These are phyloP conservation scores for Siderastrea siderea DNA, from an alignment of 92 coral and sea anemone genomes.

Conservation along the genomic window DNA sequence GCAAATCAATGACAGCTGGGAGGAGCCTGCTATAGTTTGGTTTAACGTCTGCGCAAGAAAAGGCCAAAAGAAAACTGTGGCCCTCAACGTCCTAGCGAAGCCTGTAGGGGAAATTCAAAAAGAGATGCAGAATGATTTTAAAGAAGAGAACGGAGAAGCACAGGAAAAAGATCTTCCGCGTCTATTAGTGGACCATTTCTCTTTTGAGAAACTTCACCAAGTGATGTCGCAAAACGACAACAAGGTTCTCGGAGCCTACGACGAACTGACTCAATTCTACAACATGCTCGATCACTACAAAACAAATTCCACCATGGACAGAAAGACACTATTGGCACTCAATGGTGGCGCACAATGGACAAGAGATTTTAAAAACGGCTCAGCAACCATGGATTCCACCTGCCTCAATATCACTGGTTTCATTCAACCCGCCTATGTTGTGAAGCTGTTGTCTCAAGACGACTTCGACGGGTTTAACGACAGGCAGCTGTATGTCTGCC, in stretches of 20 bases:
- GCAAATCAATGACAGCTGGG: constrained; percentile 50
- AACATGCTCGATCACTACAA: constrained; percentile 71
- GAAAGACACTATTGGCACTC: constrained; percentile 64
- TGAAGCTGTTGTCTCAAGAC: constrained; percentile 25
- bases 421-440: constrained; percentile 68
- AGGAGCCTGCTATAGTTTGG: constrained; percentile 30
- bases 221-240: too few species aligned
- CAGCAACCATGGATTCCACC: constrained; percentile 49
- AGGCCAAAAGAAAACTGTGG: too few species aligned
- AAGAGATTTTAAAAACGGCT: constrained; percentile 59
- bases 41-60: background rate
- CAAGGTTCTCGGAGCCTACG: constrained; percentile 69
- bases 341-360: constrained; percentile 72
- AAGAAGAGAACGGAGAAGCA: too few species aligned
- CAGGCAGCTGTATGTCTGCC: too few species aligned
- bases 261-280: constrained; percentile 63
- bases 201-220: too few species aligned
- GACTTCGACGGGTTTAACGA: too few species aligned
- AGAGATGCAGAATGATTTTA: too few species aligned
- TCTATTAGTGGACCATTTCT: too few species aligned
- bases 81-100: too few species aligned
- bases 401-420: constrained; percentile 67
- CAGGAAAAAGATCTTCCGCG: too few species aligned
- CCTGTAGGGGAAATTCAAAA: too few species aligned
- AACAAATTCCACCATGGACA: constrained; percentile 64